phyloP scores from a whole-genome alignment of 2,113 vertebrate genomes.

The Alethe diademata region DNA sequence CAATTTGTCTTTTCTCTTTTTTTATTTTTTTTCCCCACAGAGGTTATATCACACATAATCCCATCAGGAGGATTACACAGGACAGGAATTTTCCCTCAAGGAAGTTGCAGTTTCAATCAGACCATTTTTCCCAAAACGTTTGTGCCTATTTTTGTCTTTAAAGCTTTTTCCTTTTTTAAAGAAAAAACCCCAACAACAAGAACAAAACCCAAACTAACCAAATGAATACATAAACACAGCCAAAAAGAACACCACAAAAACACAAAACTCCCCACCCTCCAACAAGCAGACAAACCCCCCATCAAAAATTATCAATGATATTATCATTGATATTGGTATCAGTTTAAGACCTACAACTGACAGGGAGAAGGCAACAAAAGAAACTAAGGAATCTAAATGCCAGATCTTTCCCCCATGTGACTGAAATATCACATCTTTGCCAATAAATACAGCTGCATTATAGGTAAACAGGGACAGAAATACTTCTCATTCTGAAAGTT shows the following conservation, averaged over 20 bases:
- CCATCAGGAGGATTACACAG: not conserved
- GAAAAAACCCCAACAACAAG: not conserved
- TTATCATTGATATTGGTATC: not conserved
- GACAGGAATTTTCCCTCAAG: not conserved
- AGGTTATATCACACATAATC: not conserved
- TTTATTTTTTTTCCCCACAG: not conserved
- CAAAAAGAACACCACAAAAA: accelerated
- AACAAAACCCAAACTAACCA: not conserved
- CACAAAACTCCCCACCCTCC: accelerated
- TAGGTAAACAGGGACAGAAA: not conserved
- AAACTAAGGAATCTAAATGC: not conserved
- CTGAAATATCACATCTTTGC: not conserved
- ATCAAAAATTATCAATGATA: not conserved
- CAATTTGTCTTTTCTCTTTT: not conserved
- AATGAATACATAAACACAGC: not conserved
- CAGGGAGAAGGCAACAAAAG: not conserved
- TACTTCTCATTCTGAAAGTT: not conserved
- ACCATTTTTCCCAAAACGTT: not conserved
- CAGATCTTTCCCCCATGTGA: not conserved
- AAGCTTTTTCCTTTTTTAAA: not conserved
- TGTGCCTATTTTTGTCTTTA: not conserved
- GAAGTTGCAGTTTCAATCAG: not conserved
- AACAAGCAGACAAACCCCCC: not conserved
- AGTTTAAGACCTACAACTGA: not conserved
- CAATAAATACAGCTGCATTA: not conserved